These are phyloP conservation scores for Trinectes maculatus DNA, from an alignment of 2,113 vertebrate genomes.

Conservation along the genomic window DNA sequence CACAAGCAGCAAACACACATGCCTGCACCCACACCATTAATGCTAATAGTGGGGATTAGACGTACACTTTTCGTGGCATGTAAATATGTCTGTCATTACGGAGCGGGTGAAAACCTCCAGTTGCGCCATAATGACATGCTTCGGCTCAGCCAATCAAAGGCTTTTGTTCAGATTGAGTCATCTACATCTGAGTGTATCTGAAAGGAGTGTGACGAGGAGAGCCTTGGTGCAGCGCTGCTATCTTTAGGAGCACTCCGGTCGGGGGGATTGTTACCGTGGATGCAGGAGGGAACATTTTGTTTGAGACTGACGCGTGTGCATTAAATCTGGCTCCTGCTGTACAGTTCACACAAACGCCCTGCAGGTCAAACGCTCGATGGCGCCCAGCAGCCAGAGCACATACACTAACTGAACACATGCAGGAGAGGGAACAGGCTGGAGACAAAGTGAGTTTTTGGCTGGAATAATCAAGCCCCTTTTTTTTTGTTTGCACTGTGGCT, in stretches of 20 bases:
- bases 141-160: constrained; percentile 69
- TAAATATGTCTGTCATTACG: constrained; percentile 73
- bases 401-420: too few relatives aligned
- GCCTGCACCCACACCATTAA: constrained; percentile 56
- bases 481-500: constrained; percentile 19
- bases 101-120: constrained; percentile 64
- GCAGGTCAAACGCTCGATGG: constrained; percentile 21
- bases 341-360: constrained; percentile 35
- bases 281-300: constrained; percentile 56
- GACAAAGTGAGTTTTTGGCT: constrained; percentile 14
- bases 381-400: constrained; percentile 16
- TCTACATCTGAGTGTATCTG: constrained; percentile 66
- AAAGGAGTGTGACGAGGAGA: constrained; percentile 68
- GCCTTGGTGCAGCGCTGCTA: constrained; percentile 63
- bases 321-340: constrained; percentile 49
- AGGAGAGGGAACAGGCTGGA: constrained; percentile 3
- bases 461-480: constrained; percentile 5
- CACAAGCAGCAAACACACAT: constrained; percentile 42
- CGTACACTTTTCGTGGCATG: constrained; percentile 74
- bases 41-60: constrained; percentile 73
- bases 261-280: constrained; percentile 64
- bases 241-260: constrained; percentile 70
- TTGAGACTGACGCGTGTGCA: constrained; percentile 58
- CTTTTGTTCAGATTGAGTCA: constrained; percentile 77
- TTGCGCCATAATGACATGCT: constrained; percentile 74